Base-by-base conservation (phyloP, 2,113 vertebrate species). In the Oriolus oriolus region DNA sequence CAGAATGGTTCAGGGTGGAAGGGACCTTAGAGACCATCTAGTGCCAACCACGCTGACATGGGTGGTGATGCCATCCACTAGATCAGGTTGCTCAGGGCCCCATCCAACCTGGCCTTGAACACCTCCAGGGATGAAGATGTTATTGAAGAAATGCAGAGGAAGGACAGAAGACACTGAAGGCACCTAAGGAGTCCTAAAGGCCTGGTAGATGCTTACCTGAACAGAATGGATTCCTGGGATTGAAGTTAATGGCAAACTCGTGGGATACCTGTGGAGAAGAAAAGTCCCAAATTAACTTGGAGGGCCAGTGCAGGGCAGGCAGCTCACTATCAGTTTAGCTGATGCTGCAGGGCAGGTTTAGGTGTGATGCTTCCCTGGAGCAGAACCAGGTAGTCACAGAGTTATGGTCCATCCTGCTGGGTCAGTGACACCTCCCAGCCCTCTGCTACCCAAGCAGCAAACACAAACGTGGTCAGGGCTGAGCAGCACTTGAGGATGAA, bases 211-310 rank as follows among this genome's bases (percentile, higher is more conserved):
- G 42, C 98, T 99, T 92, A 99, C 99, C 99, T 82, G 98, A 98
- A 92, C 99, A 99, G 97, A 99, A 99, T 0, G 99, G 99, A 96
- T 99, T 99, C 12, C 99, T 99, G 87, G 99, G 99, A 86, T 99
- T 98, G 97, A 99, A 99, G 97, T 99, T 99, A 97, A 99, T 99
- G 91, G 99, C 99, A 97, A 99, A 99, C 95, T 99, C 99, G 19
- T 99, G 99, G 65, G 99, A 99, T 39, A 99, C 99, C 99, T 99
- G 96, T 24, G 93, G 86, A 97, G 74, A 95, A 93, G 77, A 89
- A 76, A 79, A 90, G 52, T 52, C 4, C 4, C 35, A 37, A 44
- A 41, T 90, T 35, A 86, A 50, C 33, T 13, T 0, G 4, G 45
- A 60, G 30, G 14, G 54, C 4, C 39, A 60, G 39, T 4, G 27